Percentiles rank a stretch among this genome's conserved stretches.
phyloP scores from a whole-genome alignment of 2,797 vertebrate species.

The Scolopax bukidnonensis region DNA sequence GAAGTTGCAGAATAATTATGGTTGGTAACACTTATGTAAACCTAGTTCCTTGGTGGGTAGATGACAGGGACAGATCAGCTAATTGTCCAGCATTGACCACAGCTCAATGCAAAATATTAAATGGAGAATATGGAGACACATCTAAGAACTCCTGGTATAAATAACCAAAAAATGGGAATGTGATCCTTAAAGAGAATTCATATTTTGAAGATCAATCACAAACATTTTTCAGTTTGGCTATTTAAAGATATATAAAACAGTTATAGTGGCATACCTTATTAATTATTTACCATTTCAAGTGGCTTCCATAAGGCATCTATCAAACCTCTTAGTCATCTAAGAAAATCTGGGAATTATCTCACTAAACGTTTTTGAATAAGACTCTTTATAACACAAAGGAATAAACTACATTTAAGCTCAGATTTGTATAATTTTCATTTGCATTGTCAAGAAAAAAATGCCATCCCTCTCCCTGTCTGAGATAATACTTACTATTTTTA shows the following conservation, averaged over 20 bases:
- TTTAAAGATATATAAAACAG: neutral
- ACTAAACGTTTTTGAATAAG: neutral
- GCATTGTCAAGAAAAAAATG: neutral
- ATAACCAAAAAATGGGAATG: neutral
- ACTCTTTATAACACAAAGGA: neutral
- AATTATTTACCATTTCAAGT: neutral
- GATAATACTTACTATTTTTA: neutral
- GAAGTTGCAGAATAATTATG: neutral
- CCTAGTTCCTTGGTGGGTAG: neutral
- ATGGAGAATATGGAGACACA: neutral
- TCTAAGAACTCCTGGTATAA: neutral
- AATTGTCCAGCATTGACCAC: neutral
- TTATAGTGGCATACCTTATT: neutral
- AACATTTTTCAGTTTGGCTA: neutral
- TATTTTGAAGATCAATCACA: neutral
- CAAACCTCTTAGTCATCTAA: neutral
- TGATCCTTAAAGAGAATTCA: neutral
- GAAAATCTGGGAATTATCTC: neutral
- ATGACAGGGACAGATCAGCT: neutral
- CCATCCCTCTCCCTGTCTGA: neutral
- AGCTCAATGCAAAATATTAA: neutral
- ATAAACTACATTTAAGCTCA: neutral
- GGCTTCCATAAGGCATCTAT: neutral
- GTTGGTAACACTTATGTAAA: neutral
- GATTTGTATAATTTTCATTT: neutral